Evolutionary conservation across 1,140 invertebrate genomes (phyloP), one percentile per base, ranked within the genome.

Genomic region (Anastatus disparis): DNA sequence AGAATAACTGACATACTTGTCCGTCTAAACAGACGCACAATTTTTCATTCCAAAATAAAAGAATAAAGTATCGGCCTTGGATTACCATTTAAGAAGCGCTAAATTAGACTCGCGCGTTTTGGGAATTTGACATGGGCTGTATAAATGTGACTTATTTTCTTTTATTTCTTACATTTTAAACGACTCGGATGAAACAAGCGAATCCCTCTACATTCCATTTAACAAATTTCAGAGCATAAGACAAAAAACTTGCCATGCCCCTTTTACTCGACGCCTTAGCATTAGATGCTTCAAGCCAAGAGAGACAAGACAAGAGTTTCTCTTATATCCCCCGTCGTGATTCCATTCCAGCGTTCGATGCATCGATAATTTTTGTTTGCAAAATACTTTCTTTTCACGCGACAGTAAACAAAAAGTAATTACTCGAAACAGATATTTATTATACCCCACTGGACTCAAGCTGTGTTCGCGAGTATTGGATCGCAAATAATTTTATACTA

Each of bases 191-290:
- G 63, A 35, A 52, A 52, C 61, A 52, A 13, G 17, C n/a, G 40
- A 68, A 77, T 78, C 68, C 74, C 63, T 77, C 74, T 71, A 76
- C 73, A 70, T 73, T 64, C 76, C 76, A 62, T 65, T 73, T 77
- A 76, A 78, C 75, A 77, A 76, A 78, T 79, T 78, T 76, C 68
- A 61, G 48, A 15, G 24, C 20, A 68, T 53, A 40, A 29, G 42
- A 48, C 68, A 70, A 78, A n/a, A 79, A 78, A 77, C 52, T 77
- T 53, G 73, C 75, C 66, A 64, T 72, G 71, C 27, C 70, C 68
- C 62, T 68, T 55, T 59, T 15, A 73, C 65, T 31, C 70, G 22
- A 68, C 65, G 65, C 65, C 65, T 68, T 42, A 31, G n/a, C 22
- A 59, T 59, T 68, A 68, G 55, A 59, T n/a, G n/a, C n/a, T n/a